phyloP scores from a whole-genome alignment of 2,113 vertebrate genomes.

The Megalops atlanticus region DNA sequence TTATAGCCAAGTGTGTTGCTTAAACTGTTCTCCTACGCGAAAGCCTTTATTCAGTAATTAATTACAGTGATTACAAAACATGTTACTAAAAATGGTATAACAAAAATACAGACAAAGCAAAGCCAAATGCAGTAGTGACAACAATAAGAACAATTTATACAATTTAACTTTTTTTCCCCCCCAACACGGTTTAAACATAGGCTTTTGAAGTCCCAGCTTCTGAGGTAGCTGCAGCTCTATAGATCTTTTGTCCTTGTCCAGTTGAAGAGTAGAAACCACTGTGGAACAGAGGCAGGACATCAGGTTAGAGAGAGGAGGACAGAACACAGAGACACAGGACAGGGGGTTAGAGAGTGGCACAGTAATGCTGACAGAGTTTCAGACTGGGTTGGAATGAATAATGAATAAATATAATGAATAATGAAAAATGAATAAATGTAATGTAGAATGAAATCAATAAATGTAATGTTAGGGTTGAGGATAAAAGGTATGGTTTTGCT shows the following conservation, averaged over 20 bases:
- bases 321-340: neutral
- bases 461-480: too few relatives aligned
- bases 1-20: neutral
- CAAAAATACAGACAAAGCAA: neutral
- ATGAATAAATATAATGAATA: too few relatives aligned
- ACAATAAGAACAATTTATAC: slow-evolving; percentile 1
- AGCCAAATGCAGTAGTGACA: slow-evolving; percentile 1
- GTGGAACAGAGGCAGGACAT: slow-evolving; percentile 27
- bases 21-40: too few relatives aligned
- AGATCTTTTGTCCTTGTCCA: slow-evolving; percentile 53
- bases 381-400: too few relatives aligned
- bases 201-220: slow-evolving; percentile 56
- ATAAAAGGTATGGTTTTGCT: slow-evolving; percentile 6
- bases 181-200: slow-evolving; percentile 47
- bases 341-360: neutral
- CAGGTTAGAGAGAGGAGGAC: neutral
- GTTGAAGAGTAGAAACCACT: slow-evolving; percentile 51
- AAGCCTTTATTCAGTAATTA: neutral
- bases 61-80: neutral
- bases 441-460: too few relatives aligned
- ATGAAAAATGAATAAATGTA: too few relatives aligned
- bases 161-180: neutral
- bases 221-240: slow-evolving; percentile 46
- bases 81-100: neutral
- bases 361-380: neutral